Base-by-base conservation (phyloP, 2,888 invertebrate species). In the Eupithecia pulchellata region DNA sequence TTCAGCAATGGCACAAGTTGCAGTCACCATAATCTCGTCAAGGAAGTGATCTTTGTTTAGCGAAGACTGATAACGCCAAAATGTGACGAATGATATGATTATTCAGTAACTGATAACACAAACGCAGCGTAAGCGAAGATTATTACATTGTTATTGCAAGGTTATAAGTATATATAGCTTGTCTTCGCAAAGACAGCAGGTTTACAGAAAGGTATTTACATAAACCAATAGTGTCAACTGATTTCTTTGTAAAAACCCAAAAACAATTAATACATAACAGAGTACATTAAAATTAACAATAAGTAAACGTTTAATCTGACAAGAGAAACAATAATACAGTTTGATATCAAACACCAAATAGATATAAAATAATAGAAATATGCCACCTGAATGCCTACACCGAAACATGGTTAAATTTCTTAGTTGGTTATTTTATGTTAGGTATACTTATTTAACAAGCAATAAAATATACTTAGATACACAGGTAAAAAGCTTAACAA, bases 121-220 rank as follows among this genome's bases (percentile, higher is more conserved):
- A 74, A 76, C 75, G 73, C 78, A 76, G 72, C 75, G 66, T 64
- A 77, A 76, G 76, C 75, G 62, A 71, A 75, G 71, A 71, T 68
- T 72, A 69, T 73, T 36, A 71, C 71, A 73, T 68, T 71, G 72
- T 73, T 73, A 74, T 27, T 75, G 75, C 78, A 72, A 78, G 74
- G 69, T 76, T 76, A 78, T 73, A 74, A 66, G 62, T 65, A 72
- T 73, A 74, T 67, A 65, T 65, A 72, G 65, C 68, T 27, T 55
- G 32, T 32, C 14, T 57, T 42, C 13, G 62, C 34, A 32, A 29
- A 34, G 65, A 72, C 34, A 55, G 55, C 68, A 57, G 63, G 30
- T 58, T 61, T 36, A 32, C 57, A 29, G 29, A 6, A 57, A 57
- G 27, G 20, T 29, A 57, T 2, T n/a, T 20, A 20, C 11, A 25